Evolutionary conservation across 2,888 invertebrate species (phyloP), one percentile per base, ranked within the genome.

Genomic region (Nowickia ferox): DNA sequence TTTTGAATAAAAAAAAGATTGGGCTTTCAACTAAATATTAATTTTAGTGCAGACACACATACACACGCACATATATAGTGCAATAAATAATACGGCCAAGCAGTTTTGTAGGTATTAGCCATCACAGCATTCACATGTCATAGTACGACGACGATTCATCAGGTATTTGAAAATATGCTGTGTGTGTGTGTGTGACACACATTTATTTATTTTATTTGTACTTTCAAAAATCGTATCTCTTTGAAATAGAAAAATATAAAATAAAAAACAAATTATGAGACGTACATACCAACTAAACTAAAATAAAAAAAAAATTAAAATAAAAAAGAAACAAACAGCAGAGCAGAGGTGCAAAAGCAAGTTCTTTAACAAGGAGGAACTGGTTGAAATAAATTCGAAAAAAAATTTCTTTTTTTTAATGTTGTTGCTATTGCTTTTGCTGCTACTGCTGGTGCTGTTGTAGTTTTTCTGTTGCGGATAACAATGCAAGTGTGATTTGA

Each of bases 351-450:
- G 30, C 30, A 38, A 59, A 86, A 86, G 84, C 84, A 84, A 84
- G 84, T 78, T 87, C 86, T 84, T 87, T 78, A 84, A 87, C 86
- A 78, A 75, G 80, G 84, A 75, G 77, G 81, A 84, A 87, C 84
- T 75, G 65, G 84, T 87, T 77, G 65, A 78, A 55, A 81, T 72
- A 75, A 75, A 84, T 80, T 75, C 53, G 40, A 74, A 74, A 53
- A 74, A 53, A 48, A 44, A 55, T 10, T 83, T 63, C 66, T 22
- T 68, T 76, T 72, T 30, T 44, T 65, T 65, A 65, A 42, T 61
- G 17, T 75, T 57, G 42, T 22, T 55, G 51, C 51, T 38, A 38
- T 46, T 30, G 57, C 30, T 53, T 19, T 19, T 22, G 51, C 22
- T 55, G 30, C 17, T 10, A 8, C 11, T 65, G 65, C 57, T 68